Conservation (phyloP, 1,140 invertebrate genomes). For the Chionoecetes opilio region DNA sequence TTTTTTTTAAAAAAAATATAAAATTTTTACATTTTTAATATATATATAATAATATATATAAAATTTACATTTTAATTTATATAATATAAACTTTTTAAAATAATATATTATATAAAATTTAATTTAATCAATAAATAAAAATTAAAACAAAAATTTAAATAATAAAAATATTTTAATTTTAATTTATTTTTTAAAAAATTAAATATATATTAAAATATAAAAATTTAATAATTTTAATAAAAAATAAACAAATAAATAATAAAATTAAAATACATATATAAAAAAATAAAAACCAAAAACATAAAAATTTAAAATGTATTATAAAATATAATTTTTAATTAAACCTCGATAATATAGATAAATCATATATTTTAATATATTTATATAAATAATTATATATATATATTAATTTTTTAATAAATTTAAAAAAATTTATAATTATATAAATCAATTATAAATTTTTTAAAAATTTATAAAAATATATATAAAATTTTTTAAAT, state of each 20-base stretch:
- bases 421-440: not conserved
- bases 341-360: not conserved
- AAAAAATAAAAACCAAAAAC: not conserved
- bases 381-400: not conserved
- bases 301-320: not conserved
- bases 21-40: too few relatives aligned
- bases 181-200: slow-evolving; percentile 25
- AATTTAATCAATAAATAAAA: too few relatives aligned
- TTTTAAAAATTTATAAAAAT: not conserved
- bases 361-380: not conserved
- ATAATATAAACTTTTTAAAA: too few relatives aligned
- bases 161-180: not conserved
- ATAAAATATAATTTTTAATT: not conserved
- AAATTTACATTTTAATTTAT: too few relatives aligned
- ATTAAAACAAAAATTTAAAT: slow-evolving; percentile 33
- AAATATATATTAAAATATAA: slow-evolving; percentile 47
- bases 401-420: not conserved
- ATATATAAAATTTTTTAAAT: not conserved
- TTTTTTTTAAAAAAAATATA: too few relatives aligned
- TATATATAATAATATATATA: slow-evolving; percentile 52
- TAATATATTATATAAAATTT: too few relatives aligned
- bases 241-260: not conserved
- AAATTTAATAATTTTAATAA: not conserved
- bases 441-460: not conserved
- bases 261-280: not conserved